These are phyloP conservation scores for Drosophila hydei DNA, from an alignment of 1,140 invertebrate species.

Conservation along the genomic window DNA sequence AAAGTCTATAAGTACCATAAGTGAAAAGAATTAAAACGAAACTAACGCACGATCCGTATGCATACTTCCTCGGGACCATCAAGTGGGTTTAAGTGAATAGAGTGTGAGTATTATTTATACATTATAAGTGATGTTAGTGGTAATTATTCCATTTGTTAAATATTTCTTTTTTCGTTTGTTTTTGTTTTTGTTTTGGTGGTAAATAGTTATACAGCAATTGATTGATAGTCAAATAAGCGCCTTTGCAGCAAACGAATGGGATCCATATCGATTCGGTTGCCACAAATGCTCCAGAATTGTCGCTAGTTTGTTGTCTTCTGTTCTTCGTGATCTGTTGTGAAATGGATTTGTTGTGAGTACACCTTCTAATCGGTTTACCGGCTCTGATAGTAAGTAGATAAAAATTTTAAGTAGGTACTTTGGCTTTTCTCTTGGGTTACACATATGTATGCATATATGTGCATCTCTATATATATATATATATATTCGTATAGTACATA, in stretches of 20 bases:
- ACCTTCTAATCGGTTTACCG: slow-evolving; percentile 24
- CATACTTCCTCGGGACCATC: slow-evolving; percentile 10
- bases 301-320: slow-evolving; percentile 40
- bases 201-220: slow-evolving; percentile 54
- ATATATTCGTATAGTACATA: slow-evolving; percentile 31
- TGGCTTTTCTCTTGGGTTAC: slow-evolving; percentile 72
- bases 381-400: slow-evolving; percentile 61
- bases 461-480: slow-evolving; percentile 31
- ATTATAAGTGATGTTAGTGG: slow-evolving; percentile 28
- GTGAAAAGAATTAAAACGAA: slow-evolving; percentile 20
- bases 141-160: slow-evolving; percentile 5
- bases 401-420: slow-evolving; percentile 76
- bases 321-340: not conserved
- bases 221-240: slow-evolving; percentile 45
- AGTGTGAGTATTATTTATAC: slow-evolving; percentile 63
- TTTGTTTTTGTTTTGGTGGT: slow-evolving; percentile 38
- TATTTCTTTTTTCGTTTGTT: slow-evolving; percentile 8
- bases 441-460: slow-evolving; percentile 38
- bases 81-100: slow-evolving; percentile 40
- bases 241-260: slow-evolving; percentile 6
- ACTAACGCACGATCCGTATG: slow-evolving; percentile 10
- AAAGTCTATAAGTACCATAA: slow-evolving; percentile 17
- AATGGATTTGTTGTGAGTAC: slow-evolving; percentile 22
- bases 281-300: slow-evolving; percentile 46
- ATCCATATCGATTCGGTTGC: slow-evolving; percentile 5